A percentile compares a stretch with the other conserved stretches of the same genome.
These are phyloP conservation scores for Caranx melampygus DNA, from an alignment of 2,113 vertebrate genomes.

Conservation along the genomic window DNA sequence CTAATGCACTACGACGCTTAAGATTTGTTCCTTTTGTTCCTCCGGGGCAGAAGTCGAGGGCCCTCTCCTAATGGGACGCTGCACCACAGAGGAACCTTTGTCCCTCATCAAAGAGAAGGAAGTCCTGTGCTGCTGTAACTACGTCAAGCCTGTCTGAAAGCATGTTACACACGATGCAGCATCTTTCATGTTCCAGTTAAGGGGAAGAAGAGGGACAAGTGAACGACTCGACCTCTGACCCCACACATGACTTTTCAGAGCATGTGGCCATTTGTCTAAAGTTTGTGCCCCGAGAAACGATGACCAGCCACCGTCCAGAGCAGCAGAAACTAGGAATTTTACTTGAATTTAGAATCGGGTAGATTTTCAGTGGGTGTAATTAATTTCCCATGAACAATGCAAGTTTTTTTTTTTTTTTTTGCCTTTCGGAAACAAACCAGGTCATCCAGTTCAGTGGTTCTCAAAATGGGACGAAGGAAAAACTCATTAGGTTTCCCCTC, in stretches of 20 bases:
- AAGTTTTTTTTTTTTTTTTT: constrained; percentile 38
- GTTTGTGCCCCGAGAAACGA: constrained; percentile 58
- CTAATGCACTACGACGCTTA: constrained; percentile 46
- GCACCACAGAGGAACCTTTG: constrained; percentile 74
- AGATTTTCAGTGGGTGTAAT: constrained; percentile 51
- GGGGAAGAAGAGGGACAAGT: constrained; percentile 76
- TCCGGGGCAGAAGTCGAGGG: constrained; percentile 68
- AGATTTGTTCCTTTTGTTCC: constrained; percentile 67
- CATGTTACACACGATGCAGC: constrained; percentile 66
- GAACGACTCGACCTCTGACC: constrained; percentile 79
- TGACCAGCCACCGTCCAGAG: constrained; percentile 54
- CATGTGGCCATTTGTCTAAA: constrained; percentile 74
- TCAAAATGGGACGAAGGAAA: constrained; percentile 79
- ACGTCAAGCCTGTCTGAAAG: constrained; percentile 68
- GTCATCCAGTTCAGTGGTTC: constrained; percentile 92
- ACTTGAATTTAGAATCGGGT: constrained; percentile 45
- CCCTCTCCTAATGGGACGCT: constrained; percentile 66
- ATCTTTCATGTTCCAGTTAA: constrained; percentile 84
- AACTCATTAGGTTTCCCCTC: constrained; percentile 76
- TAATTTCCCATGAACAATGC: constrained; percentile 67
- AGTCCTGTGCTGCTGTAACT: constrained; percentile 71
- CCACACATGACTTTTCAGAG: constrained; percentile 59
- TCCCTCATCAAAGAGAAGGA: constrained; percentile 81
- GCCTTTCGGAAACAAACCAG: constrained; percentile 85
- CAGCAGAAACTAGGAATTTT: constrained; percentile 51